These are phyloP conservation scores for Echinarachnius parma DNA, from an alignment of 53 echinoderm and acorn worm genomes.

Conservation along the genomic window DNA sequence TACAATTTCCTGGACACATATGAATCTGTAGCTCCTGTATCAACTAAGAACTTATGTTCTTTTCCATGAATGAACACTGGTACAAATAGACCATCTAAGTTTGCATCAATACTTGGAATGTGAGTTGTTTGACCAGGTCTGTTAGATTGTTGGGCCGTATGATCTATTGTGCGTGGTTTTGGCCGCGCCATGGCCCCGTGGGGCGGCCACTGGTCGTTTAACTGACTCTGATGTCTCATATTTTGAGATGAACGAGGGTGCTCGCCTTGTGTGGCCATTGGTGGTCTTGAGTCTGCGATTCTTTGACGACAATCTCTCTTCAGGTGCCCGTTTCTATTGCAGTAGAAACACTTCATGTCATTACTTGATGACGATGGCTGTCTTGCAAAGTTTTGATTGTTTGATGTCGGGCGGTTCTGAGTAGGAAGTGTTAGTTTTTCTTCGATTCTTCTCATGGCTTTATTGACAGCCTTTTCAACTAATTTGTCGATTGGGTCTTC, in stretches of 20 bases:
- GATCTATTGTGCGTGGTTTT: background rate
- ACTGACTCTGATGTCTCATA: background rate
- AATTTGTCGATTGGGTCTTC: background rate
- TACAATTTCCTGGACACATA: slow-evolving; percentile 1
- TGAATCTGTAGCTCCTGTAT: slow-evolving; percentile 21
- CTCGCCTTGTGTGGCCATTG: background rate
- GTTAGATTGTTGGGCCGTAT: background rate
- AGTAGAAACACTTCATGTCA: slow-evolving; percentile 12
- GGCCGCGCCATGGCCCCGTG: slow-evolving; percentile 33
- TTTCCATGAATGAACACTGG: background rate
- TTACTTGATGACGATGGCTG: background rate
- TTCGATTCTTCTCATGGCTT: background rate
- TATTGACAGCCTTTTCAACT: background rate
- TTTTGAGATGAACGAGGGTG: background rate
- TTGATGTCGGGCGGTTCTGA: background rate
- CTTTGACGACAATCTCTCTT: slow-evolving; percentile 1
- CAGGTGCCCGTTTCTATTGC: slow-evolving; percentile 10
- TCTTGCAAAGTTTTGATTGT: background rate
- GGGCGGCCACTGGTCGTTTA: slow-evolving; percentile 6
- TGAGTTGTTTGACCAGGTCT: background rate
- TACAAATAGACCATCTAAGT: background rate
- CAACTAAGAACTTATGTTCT: slow-evolving; percentile 10
- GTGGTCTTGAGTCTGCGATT: background rate
- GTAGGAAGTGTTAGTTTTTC: too few relatives aligned
- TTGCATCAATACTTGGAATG: background rate